Percentiles rank a stretch among this genome's conserved stretches.
These are phyloP conservation scores for Emydocephalus ijimae DNA, from an alignment of 2,113 vertebrate species.

Conservation along the genomic window DNA sequence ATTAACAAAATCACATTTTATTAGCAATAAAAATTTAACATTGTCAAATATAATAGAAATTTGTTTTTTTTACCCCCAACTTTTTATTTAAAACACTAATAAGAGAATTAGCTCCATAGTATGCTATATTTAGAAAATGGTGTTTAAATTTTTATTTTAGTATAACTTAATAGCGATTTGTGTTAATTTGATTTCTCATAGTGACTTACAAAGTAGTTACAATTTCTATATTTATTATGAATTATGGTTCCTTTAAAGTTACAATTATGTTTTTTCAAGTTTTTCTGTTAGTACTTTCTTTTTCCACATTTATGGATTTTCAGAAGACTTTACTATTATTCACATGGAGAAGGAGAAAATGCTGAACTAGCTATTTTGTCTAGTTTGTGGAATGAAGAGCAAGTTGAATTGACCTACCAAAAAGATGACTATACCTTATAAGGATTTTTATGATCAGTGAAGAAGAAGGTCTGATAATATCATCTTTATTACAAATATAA, in stretches of 20 bases:
- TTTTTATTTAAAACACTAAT: neutral
- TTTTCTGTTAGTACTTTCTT: neutral
- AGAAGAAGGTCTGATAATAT: neutral
- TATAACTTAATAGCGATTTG: neutral
- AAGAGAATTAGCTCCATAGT: neutral
- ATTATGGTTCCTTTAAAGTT: neutral
- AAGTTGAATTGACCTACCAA: neutral
- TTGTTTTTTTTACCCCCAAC: neutral
- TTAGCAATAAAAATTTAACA: neutral
- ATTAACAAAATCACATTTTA: neutral
- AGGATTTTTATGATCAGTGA: neutral
- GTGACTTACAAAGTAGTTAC: rapidly evolving
- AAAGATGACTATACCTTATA: neutral
- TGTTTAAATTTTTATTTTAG: neutral
- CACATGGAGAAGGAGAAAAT: slow-evolving; percentile 3
- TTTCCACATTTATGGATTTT: neutral
- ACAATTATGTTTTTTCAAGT: neutral
- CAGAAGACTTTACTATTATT: neutral
- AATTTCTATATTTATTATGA: neutral
- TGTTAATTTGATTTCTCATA: neutral
- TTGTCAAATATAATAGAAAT: neutral
- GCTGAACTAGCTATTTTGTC: neutral
- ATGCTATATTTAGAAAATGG: neutral
- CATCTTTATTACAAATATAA: neutral
- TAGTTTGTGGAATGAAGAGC: neutral